Evolutionary conservation across 2,113 vertebrate species (phyloP), one percentile per base, ranked within the genome.

Genomic region (Capreolus pygargus): DNA sequence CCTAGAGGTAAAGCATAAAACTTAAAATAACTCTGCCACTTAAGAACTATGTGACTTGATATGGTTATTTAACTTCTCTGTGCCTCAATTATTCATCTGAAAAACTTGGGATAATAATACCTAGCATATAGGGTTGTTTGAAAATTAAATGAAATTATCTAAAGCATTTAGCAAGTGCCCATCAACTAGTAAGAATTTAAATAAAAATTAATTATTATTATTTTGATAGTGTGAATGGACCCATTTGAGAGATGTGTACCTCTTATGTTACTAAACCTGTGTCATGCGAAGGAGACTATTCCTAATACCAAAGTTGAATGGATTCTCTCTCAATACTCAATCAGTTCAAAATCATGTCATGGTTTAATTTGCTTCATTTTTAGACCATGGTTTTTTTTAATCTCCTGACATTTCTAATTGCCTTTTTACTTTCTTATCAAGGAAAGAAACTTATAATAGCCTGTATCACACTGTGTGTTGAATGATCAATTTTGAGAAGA

Each of bases 321-420:
- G 10, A 82, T 74, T 94, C 11, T 90, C 27, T 94, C 33, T 84
- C 45, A 16, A 87, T 6, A 55, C 17, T 43, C 94, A 55, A 36
- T 74, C 28, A 36, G 25, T 89, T 85, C 86, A 95, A 78, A 91
- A 54, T 61, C 47, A 58, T 11, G 28, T 61, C 50, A 52, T n/a
- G 47, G 61, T 52, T 78, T 52, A 92, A 60, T 60, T 52, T 57
- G 64, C 36, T 90, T 94, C n/a, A 87, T 60, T 92, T 94, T 61
- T 39, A 94, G 74, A 58, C 61, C 19, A 54, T 16, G 9, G 43
- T 14, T 88, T 95, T 94, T 90, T 50, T 0, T 1, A 43, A 93
- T 89, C 76, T 97, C 47, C 64, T 96, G 74, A 87, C 74, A 94
- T 57, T 19, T 93, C 58, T 67, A 86, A 96, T 30, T 88, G 61